These are phyloP conservation scores for Varecia variegata DNA, from an alignment of 2,797 vertebrate genomes.

Conservation along the genomic window DNA sequence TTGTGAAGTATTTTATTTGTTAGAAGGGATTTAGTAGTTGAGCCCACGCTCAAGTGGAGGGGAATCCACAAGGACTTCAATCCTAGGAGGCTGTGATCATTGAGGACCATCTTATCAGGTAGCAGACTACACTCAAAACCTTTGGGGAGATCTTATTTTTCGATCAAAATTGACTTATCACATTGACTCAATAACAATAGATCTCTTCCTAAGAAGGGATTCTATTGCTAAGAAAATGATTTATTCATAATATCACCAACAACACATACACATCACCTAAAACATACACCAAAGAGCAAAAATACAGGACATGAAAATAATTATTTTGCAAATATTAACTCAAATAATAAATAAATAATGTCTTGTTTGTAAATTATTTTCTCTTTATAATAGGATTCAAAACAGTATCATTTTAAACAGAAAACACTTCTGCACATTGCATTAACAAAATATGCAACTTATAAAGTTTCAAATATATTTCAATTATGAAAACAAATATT, in stretches of 20 bases:
- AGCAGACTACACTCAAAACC: not conserved
- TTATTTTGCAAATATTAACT: not conserved
- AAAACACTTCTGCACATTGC: not conserved
- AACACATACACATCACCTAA: not conserved
- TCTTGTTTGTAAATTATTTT: not conserved
- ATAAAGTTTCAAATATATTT: not conserved
- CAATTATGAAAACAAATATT: not conserved
- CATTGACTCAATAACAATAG: not conserved
- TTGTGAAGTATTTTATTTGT: not conserved
- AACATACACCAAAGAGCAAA: not conserved
- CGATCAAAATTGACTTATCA: not conserved
- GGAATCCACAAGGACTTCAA: not conserved
- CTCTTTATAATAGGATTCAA: not conserved
- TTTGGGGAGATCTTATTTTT: not conserved
- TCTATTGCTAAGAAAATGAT: not conserved
- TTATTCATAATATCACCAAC: not conserved
- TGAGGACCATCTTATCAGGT: not conserved
- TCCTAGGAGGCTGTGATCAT: not conserved
- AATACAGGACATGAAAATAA: not conserved
- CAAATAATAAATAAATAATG: not conserved
- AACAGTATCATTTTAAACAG: not conserved
- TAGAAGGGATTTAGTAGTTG: not conserved
- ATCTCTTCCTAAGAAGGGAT: not conserved
- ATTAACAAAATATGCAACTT: not conserved
- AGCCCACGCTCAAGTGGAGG: not conserved